Percentiles rank a stretch among this genome's conserved stretches.
Evolutionary conservation across 2,113 vertebrate species (phyloP).

Genomic region (Dromaius novaehollandiae): DNA sequence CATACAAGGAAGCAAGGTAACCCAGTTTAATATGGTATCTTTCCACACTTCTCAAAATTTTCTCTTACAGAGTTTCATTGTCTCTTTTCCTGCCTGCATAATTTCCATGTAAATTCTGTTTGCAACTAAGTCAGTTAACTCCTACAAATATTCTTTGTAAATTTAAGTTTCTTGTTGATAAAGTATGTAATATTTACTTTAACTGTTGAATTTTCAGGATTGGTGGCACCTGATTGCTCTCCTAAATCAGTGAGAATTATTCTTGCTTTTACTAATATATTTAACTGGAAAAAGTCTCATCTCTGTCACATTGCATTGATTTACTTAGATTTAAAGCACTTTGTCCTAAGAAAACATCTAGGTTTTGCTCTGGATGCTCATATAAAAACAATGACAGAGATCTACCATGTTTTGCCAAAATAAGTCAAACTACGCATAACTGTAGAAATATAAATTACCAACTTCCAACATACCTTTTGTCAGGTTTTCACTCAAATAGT

Average conservation of each 20-base stretch:
- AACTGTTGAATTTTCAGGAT: neutral
- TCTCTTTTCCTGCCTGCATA: neutral
- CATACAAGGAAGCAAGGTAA: slow-evolving; percentile 87
- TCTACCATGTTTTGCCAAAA: neutral
- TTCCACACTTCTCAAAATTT: neutral
- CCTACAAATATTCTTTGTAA: neutral
- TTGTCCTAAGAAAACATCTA: neutral
- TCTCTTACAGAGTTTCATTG: neutral
- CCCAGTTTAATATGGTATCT: neutral
- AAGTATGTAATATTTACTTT: neutral
- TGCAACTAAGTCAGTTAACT: neutral
- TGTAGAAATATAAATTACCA: neutral
- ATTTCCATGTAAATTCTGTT: neutral
- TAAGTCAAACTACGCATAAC: neutral
- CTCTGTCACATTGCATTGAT: neutral
- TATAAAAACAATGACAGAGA: neutral
- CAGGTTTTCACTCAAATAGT: neutral
- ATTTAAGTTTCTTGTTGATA: neutral
- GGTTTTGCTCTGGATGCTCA: neutral
- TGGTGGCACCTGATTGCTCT: neutral
- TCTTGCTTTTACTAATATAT: neutral
- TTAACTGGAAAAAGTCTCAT: neutral
- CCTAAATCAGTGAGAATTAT: neutral
- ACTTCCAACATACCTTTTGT: neutral
- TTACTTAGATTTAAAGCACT: neutral